Base-by-base conservation (phyloP, 2,113 vertebrate genomes). In the Sander lucioperca region DNA sequence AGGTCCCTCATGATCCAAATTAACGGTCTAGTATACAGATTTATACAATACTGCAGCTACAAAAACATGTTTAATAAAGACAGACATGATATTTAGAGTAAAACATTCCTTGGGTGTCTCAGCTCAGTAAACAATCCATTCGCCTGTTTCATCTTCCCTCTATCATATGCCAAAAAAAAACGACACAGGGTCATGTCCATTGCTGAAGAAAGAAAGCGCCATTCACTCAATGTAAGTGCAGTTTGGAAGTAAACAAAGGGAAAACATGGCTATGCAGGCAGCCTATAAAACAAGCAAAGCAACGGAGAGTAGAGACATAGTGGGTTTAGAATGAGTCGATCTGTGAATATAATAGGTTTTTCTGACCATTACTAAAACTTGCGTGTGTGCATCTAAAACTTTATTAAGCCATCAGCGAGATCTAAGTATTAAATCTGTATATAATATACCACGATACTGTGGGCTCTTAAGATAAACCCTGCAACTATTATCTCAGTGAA, bases 331-430 rank as follows among this genome's bases (percentile, higher is more conserved):
- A 57, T 3, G 12, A 56, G 27, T 43, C 80, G 61, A 74, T 83
- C 76, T 47, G 36, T 14, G 66, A 85, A 84, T 12, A 64, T 50
- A 86, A 59, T 47, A 10, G 69, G 10, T n/a, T 56, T 70, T 68
- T 82, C 61, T 71, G 71, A 85, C 75, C 65, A 62, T 56, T 61
- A 53, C 57, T 16, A 77, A 80, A 85, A 83, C 70, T 82, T 59
- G 67, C 82, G 71, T 51, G 73, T 33, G 64, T 61, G 83, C 74
- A 74, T 84, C 62, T 89, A 25, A 79, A 86, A 88, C 70, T 84
- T 82, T 81, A 84, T 83, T 79, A 76, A 86, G 81, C 83, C 82
- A 87, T 89, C 75, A 74, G 72, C 30, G 72, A 18, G 50, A 69
- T 80, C 88, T 77, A 87, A 39, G 39, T 43, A 39, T 39, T 39